phyloP scores from a whole-genome alignment of 1,140 invertebrate genomes.

The Batillaria attramentaria region DNA sequence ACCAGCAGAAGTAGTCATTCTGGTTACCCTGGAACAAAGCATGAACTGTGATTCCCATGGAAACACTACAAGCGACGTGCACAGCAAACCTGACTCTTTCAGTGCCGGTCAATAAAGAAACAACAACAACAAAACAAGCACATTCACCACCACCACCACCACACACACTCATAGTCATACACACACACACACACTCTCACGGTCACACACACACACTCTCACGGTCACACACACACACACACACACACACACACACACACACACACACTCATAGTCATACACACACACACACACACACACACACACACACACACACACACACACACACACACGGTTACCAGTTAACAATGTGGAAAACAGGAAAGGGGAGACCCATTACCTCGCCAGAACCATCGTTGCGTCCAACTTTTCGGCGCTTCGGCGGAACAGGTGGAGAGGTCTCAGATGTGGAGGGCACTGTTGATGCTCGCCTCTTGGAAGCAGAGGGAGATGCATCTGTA shows the following conservation, averaged over 20 bases:
- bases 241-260: background rate
- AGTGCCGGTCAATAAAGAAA: no score
- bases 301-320: no score
- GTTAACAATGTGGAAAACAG: no score
- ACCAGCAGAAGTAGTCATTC: constrained; percentile 89
- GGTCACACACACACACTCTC: no score
- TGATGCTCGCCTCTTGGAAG: background rate
- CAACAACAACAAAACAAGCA: no score
- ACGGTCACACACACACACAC: background rate
- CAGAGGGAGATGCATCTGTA: constrained; percentile 8
- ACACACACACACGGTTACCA: no score
- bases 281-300: background rate
- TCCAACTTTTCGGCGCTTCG: constrained; percentile 63
- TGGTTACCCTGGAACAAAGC: constrained; percentile 60
- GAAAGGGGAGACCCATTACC: no score
- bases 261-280: background rate
- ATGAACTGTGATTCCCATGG: background rate
- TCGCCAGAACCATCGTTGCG: constrained; percentile 63
- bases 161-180: no score
- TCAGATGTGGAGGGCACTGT: background rate
- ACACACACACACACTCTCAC: no score
- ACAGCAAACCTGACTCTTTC: no score
- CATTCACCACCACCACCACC: no score
- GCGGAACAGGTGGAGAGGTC: constrained; percentile 30
- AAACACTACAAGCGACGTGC: no score